Evolutionary conservation across 1,140 invertebrate genomes (phyloP).

Genomic region (Ladona fulva): DNA sequence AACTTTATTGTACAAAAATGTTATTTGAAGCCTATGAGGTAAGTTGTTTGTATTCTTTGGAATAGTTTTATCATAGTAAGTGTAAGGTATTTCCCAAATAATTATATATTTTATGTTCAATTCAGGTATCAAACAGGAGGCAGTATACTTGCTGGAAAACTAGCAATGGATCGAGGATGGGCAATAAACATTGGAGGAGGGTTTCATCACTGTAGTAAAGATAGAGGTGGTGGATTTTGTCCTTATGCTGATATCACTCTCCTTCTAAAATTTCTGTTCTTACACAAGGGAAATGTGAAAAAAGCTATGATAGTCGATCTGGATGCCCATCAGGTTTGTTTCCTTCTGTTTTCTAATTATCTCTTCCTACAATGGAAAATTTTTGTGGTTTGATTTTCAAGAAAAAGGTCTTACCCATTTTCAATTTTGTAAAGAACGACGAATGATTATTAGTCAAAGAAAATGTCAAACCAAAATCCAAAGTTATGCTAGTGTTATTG

Average conservation of each 20-base stretch:
- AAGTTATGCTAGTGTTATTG: no score
- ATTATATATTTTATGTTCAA: slow-evolving; percentile 21
- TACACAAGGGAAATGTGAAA: slow-evolving; percentile 44
- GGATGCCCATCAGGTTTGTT: slow-evolving; percentile 67
- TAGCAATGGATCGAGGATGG: slow-evolving; percentile 73
- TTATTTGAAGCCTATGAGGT: slow-evolving; percentile 67
- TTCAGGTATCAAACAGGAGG: slow-evolving; percentile 71
- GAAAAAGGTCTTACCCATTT: no score
- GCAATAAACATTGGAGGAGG: slow-evolving; percentile 86
- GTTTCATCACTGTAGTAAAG: slow-evolving; percentile 69
- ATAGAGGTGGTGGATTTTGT: slow-evolving; percentile 75
- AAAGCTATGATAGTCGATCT: slow-evolving; percentile 80
- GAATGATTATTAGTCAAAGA: no score
- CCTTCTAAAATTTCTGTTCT: slow-evolving; percentile 57
- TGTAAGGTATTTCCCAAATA: background rate
- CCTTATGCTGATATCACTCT: slow-evolving; percentile 81
- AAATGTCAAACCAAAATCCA: no score
- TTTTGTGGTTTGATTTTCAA: no score
- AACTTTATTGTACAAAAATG: slow-evolving; percentile 65
- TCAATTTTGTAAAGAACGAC: no score
- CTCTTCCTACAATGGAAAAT: no score
- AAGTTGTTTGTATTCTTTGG: slow-evolving; percentile 16
- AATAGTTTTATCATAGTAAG: background rate
- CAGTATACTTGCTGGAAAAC: slow-evolving; percentile 65
- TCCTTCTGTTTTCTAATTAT: no score